These are phyloP conservation scores for Ips typographus DNA, from an alignment of 1,140 invertebrate genomes.

Conservation along the genomic window DNA sequence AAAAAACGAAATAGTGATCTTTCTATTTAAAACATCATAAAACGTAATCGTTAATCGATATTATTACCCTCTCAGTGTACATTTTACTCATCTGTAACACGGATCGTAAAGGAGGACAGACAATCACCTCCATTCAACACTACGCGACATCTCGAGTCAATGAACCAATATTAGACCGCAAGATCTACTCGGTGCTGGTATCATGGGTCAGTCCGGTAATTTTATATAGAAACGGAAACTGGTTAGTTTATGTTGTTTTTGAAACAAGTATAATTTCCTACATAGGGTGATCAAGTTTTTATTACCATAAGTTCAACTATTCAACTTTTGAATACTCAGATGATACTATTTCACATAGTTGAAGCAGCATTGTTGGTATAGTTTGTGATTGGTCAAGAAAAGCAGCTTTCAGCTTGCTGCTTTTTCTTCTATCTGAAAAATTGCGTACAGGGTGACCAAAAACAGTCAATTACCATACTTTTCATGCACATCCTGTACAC, in stretches of 20 bases:
- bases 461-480: no score
- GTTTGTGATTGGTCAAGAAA: no score
- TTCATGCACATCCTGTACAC: no score
- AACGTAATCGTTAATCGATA: neutral
- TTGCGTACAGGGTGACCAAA: no score
- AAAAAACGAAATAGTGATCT: no score
- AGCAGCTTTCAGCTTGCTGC: no score
- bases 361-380: no score
- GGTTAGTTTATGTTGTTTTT: conserved; percentile 14
- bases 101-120: conserved; percentile 27
- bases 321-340: no score
- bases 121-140: conserved; percentile 41
- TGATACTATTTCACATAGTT: no score
- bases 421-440: no score
- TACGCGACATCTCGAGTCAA: conserved; percentile 38
- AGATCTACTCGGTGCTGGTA: conserved; percentile 19
- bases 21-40: neutral
- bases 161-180: conserved; percentile 38
- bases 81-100: neutral
- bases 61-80: neutral
- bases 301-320: no score
- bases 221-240: conserved; percentile 22
- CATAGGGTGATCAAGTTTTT: no score
- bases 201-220: conserved; percentile 25
- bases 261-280: conserved; percentile 7